Percentiles rank a stretch among this genome's conserved stretches.
Conservation (phyloP, 64 coral and sea anemone species). For the Actinia tenebrosa region DNA sequence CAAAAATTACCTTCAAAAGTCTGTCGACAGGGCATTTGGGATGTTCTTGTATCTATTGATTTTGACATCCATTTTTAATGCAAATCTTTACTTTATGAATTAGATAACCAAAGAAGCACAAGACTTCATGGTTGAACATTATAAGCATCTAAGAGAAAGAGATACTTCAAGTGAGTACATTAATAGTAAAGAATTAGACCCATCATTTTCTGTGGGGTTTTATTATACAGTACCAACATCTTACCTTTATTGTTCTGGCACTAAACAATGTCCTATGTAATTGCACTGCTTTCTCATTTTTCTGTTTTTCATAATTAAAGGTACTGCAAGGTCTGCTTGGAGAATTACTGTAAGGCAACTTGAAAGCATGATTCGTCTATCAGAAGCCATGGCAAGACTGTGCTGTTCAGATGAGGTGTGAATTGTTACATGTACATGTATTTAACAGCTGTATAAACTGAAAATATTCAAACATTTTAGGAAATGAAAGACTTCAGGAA, state of each 20-base stretch:
- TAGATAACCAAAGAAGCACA: constrained; percentile 98
- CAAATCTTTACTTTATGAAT: background rate
- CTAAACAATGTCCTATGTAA: too few relatives aligned
- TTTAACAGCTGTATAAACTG: background rate
- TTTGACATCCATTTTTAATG: background rate
- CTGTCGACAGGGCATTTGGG: too few relatives aligned
- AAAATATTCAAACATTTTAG: background rate
- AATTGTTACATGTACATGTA: background rate
- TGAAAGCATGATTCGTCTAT: constrained; percentile 98
- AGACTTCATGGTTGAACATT: constrained; percentile 93
- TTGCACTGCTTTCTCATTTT: background rate
- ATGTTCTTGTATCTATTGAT: too few relatives aligned
- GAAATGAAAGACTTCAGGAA: background rate
- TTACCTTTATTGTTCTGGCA: too few relatives aligned
- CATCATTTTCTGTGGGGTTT: background rate
- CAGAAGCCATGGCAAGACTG: constrained; percentile 94
- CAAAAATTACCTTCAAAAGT: too few relatives aligned
- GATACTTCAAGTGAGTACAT: constrained; percentile 68
- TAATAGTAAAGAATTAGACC: background rate
- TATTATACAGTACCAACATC: too few relatives aligned
- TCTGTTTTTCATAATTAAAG: constrained; percentile 16
- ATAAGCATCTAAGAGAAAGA: constrained; percentile 90
- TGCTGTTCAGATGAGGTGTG: constrained; percentile 90
- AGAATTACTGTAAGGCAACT: constrained; percentile 96
- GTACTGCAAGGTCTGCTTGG: constrained; percentile 86